Evolutionary conservation across 2,888 invertebrate species (phyloP), one percentile per base, ranked within the genome.

Genomic region (Sphecodes monilicornis): DNA sequence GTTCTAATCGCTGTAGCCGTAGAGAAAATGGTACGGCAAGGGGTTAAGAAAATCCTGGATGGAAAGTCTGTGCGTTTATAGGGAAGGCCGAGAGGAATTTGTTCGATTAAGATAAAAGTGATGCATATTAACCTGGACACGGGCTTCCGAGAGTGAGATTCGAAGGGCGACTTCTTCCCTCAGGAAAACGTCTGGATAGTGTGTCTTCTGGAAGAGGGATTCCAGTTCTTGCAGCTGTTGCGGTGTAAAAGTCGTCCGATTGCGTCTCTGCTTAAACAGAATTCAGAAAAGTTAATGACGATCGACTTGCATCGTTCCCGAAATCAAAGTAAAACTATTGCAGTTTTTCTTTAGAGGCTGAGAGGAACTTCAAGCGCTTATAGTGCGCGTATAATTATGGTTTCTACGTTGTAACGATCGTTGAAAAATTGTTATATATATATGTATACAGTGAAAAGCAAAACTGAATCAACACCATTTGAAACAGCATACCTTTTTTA

Each of bases 221-320:
- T 99, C 99, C 92, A 99, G 95, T 93, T 98, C 98, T 93, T 98
- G 98, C 72, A 99, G 95, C 95, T 99, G 99, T 94, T 98, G 98
- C 1, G 98, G 98, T 43, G 98, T 98, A 94, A 99, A 99, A 0
- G 98, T 99, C 13, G 99, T 99, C 50, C 99, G 96, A 95, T 98
- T 98, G 85, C 98, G 96, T 84, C 98, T 96, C 96, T 99, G 97
- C 82, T 91, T 84, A 90, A 87, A 86, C 86, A 88, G 64, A 68
- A 83, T 86, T 81, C 43, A 77, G 18, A 76, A 85, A 78, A 84
- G 29, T 84, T 80, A 78, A 82, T 68, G 8, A 70, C 29, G 22
- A n/a, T 50, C 46, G 22, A 22, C 22, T 36, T 4, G 29, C 29
- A 29, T 18, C 10, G 32, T 60, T 29, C 29, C 6, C 60, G 60